Evolutionary conservation across 2,888 invertebrate species (phyloP), one percentile per base, ranked within the genome.

Genomic region (Dinocampus coccinellae): DNA sequence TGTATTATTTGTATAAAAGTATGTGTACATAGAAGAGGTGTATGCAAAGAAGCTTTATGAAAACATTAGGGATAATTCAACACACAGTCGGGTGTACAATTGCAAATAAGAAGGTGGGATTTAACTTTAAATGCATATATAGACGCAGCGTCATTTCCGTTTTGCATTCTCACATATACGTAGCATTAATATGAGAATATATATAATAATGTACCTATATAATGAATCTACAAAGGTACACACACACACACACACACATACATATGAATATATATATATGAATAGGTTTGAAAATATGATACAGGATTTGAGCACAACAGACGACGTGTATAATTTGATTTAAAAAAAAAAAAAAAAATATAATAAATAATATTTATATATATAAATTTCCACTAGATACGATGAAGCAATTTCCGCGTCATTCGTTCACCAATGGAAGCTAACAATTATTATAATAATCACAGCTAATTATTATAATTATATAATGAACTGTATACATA

Each of bases 21-120:
- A 60, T 39, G 11, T 29, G 52, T 26, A 42, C 22, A 61, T 3
- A 3, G 9, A 0, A 47, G 0, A 16, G 9, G 10, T 9, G 10
- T 36, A 36, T 10, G 10, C 36, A 36, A 9, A 36, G 80, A 81
- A 81, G 81, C 79, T 82, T 82, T 80, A 83, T 84, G 83, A 84
- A 84, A 84, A 83, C 81, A 84, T 84, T 83, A 80, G 81, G 79
- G 80, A 81, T 82, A 81, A 84, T 84, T 82, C 81, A 80, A 83
- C 83, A 81, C 79, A 4, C 7, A 29, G 77, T 73, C 77, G 69
- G 53, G 53, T 64, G 68, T 71, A 62, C 55, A 66, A 73, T 72
- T 74, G 69, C 75, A 63, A 60, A 33, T 58, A 47, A 47, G 62
- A 39, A 60, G 47, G 68, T 67, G 69, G 57, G 63, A 73, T 70